Evolutionary conservation across 2,888 invertebrate species (phyloP).

Genomic region (Parnassius smintheus): DNA sequence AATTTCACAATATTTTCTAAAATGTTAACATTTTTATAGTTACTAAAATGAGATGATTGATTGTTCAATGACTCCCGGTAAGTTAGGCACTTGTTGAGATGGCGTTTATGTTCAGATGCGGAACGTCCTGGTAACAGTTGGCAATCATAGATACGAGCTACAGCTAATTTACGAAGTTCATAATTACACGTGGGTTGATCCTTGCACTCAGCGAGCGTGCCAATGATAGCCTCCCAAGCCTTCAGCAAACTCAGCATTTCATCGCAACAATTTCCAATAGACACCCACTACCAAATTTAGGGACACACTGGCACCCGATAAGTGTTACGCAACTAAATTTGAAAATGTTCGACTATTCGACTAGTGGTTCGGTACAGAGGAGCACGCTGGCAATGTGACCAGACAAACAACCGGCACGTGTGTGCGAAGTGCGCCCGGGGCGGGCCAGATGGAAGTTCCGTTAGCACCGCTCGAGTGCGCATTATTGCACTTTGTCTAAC

Average conservation of each 20-base stretch:
- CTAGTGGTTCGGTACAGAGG: not conserved
- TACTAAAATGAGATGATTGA: too few relatives aligned
- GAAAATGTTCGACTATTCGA: not conserved
- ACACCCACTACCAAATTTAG: too few relatives aligned
- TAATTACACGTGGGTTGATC: not conserved
- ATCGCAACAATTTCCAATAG: not conserved
- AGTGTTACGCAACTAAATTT: not conserved
- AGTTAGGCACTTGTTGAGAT: too few relatives aligned
- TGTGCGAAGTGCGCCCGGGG: not conserved
- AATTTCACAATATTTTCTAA: too few relatives aligned
- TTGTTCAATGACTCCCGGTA: too few relatives aligned
- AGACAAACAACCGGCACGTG: slow-evolving; percentile 2
- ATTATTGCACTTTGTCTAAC: not conserved
- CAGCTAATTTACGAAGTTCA: not conserved
- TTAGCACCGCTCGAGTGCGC: slow-evolving; percentile 4
- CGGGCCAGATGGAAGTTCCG: not conserved
- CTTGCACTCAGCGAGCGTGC: slow-evolving; percentile 1
- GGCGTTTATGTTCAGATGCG: too few relatives aligned
- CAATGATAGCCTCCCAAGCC: slow-evolving; percentile 49
- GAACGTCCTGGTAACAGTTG: too few relatives aligned
- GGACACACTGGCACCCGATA: not conserved
- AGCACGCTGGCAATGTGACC: not conserved
- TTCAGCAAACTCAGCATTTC: slow-evolving; percentile 56
- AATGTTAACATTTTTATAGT: too few relatives aligned
- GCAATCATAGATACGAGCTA: not conserved